These are phyloP conservation scores for Peromyscus aztecus DNA, from an alignment of 2,797 vertebrate species.

Conservation along the genomic window DNA sequence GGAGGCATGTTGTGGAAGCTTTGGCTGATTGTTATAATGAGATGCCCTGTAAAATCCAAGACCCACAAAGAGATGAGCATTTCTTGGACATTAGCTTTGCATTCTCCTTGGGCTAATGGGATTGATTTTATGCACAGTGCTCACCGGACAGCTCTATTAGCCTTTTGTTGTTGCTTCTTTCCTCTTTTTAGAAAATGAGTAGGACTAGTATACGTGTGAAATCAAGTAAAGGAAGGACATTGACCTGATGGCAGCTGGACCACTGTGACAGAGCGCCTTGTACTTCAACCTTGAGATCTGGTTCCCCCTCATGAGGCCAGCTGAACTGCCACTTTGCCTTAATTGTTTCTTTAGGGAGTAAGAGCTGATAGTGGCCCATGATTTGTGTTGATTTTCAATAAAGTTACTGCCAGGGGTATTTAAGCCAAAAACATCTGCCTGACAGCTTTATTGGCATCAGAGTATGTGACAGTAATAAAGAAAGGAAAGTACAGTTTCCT, in stretches of 20 bases:
- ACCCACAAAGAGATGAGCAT: slow-evolving; percentile 16
- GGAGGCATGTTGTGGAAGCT: neutral
- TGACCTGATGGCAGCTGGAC: slow-evolving; percentile 53
- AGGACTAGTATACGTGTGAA: neutral
- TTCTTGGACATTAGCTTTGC: neutral
- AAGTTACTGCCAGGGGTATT: slow-evolving; percentile 80
- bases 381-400: slow-evolving; percentile 83
- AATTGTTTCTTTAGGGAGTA: slow-evolving; percentile 75
- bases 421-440: slow-evolving; percentile 78
- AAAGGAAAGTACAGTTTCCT: slow-evolving; percentile 64
- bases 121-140: slow-evolving; percentile 67
- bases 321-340: slow-evolving; percentile 71
- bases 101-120: slow-evolving; percentile 57
- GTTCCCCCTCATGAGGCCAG: slow-evolving; percentile 30
- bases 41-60: neutral
- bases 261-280: slow-evolving; percentile 36
- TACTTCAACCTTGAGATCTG: neutral
- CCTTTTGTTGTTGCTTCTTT: neutral
- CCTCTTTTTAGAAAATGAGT: slow-evolving; percentile 67
- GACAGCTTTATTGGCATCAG: slow-evolving; percentile 69
- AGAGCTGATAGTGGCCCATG: slow-evolving; percentile 68
- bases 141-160: slow-evolving; percentile 69
- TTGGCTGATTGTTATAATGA: neutral
- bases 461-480: slow-evolving; percentile 73
- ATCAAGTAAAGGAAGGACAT: slow-evolving; percentile 65